Percentiles rank a stretch among this genome's conserved stretches.
Conservation (phyloP, 1,140 invertebrate genomes). For the Bilobella aurantiaca region DNA sequence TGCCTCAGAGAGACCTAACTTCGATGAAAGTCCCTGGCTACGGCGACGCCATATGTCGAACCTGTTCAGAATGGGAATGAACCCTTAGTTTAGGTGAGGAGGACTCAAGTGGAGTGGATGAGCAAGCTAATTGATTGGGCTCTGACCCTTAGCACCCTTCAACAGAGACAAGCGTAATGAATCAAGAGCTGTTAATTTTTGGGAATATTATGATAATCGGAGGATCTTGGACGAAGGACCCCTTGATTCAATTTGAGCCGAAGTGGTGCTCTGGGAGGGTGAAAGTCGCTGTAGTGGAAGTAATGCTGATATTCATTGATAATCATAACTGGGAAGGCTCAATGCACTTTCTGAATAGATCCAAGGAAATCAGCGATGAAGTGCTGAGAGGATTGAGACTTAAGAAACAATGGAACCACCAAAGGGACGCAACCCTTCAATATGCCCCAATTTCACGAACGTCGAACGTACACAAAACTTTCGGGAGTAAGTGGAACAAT, state of each 20-base stretch:
- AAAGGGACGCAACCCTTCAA: not conserved
- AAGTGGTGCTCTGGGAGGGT: not conserved
- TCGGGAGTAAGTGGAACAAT: conserved; percentile 5
- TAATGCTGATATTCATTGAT: conserved; percentile 11
- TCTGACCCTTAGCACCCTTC: not conserved
- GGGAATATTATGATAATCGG: not conserved
- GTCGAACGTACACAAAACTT: not conserved
- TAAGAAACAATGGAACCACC: conserved; percentile 14
- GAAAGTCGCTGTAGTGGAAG: not conserved
- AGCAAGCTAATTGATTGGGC: conserved; percentile 3
- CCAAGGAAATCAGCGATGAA: conserved; percentile 21
- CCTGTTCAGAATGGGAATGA: not conserved
- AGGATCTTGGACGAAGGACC: not conserved
- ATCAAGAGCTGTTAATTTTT: not conserved
- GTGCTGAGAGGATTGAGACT: conserved; percentile 22
- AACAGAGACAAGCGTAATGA: conserved; percentile 15
- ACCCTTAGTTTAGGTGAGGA: not conserved
- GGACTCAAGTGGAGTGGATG: not conserved
- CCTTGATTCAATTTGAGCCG: not conserved
- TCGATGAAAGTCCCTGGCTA: too few species aligned
- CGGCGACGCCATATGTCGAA: conserved; percentile 2
- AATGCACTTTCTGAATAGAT: not conserved
- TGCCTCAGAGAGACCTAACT: too few species aligned
- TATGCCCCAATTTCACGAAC: not conserved
- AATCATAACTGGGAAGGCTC: not conserved